Conservation (phyloP, 2,888 invertebrate genomes). For the Limnephilus marmoratus region DNA sequence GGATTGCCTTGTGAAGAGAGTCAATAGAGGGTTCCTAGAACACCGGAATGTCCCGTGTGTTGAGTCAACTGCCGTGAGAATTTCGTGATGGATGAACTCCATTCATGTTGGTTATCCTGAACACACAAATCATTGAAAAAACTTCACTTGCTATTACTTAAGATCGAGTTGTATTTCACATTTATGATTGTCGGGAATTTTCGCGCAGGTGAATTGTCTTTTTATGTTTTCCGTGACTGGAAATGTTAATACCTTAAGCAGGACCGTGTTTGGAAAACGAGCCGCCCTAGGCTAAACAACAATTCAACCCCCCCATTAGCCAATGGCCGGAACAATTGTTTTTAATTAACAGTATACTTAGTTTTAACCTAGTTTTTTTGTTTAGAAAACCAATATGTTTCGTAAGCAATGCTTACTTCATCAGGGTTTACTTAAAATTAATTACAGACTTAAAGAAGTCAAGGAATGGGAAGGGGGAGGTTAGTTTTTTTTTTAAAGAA, state of each 20-base stretch:
- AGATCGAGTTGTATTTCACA: neutral
- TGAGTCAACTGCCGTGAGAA: slow-evolving; percentile 56
- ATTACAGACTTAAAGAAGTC: too few species aligned
- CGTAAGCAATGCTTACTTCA: too few species aligned
- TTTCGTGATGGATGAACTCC: slow-evolving; percentile 6
- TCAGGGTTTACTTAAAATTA: too few species aligned
- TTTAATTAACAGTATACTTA: too few species aligned
- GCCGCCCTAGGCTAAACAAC: too few species aligned
- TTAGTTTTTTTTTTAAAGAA: too few species aligned
- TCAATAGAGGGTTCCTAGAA: slow-evolving; percentile 45
- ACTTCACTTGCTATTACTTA: neutral
- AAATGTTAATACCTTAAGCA: neutral
- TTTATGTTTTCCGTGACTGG: neutral
- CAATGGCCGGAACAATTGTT: too few species aligned
- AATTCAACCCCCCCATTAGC: too few species aligned
- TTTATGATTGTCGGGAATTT: neutral
- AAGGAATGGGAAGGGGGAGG: too few species aligned
- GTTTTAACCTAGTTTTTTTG: too few species aligned
- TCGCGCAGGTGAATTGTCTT: neutral
- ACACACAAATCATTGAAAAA: neutral
- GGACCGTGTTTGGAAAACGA: too few species aligned
- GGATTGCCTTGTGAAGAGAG: slow-evolving; percentile 52
- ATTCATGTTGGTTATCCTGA: slow-evolving; percentile 6
- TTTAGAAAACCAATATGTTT: too few species aligned
- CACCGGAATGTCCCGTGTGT: slow-evolving; percentile 54